Evolutionary conservation across 2,113 vertebrate species (phyloP).

Genomic region (Pholis gunnellus): DNA sequence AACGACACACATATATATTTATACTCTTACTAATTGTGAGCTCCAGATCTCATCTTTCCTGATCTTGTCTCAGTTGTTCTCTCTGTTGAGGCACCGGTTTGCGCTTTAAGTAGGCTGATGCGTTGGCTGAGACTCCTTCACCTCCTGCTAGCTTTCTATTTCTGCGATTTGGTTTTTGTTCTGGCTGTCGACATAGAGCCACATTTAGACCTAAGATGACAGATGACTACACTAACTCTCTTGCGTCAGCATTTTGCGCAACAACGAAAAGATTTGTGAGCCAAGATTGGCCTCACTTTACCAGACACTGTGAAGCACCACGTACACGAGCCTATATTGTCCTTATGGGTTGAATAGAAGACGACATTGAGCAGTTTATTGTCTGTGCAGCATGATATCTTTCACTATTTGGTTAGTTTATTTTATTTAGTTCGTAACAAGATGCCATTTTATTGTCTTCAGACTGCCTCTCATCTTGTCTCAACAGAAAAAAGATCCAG

Average conservation of each 20-base stretch:
- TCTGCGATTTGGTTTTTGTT: slow-evolving; percentile 3
- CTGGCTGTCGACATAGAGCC: background rate
- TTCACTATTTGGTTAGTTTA: background rate
- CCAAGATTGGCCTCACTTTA: background rate
- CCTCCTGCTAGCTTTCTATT: background rate
- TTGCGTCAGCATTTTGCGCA: background rate
- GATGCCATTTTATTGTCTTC: background rate
- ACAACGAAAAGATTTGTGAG: background rate
- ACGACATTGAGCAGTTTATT: background rate
- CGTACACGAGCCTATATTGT: background rate
- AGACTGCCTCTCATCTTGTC: background rate
- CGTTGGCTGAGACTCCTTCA: background rate
- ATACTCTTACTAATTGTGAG: background rate
- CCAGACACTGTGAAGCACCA: background rate
- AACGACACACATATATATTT: too few relatives aligned
- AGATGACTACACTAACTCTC: background rate
- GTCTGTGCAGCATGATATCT: too few relatives aligned
- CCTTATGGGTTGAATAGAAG: background rate
- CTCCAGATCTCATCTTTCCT: background rate
- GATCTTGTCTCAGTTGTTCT: background rate
- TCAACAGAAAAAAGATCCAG: slow-evolving; percentile 94
- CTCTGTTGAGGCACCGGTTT: background rate
- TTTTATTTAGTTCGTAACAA: background rate
- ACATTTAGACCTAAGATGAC: background rate
- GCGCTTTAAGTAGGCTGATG: background rate